Conservation (phyloP, 2,113 vertebrate species). For the Phaethon lepturus region DNA sequence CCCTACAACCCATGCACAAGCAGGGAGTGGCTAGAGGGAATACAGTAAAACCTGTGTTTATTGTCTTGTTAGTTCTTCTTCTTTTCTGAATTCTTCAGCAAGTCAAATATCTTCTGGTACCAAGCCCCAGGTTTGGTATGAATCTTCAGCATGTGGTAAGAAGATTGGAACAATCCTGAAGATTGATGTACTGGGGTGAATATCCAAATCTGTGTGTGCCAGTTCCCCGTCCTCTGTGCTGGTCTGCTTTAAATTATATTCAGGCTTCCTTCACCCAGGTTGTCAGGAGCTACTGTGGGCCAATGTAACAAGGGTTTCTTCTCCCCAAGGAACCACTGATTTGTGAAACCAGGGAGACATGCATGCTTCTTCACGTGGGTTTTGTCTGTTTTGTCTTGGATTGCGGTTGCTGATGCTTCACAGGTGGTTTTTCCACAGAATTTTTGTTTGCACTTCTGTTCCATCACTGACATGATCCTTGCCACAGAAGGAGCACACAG, state of each 20-base stretch:
- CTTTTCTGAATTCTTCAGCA: background rate
- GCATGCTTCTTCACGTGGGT: background rate
- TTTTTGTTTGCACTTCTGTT: background rate
- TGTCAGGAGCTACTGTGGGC: background rate
- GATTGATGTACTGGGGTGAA: background rate
- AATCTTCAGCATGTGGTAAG: background rate
- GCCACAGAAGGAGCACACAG: background rate
- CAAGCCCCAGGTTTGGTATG: background rate
- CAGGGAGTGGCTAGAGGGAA: background rate
- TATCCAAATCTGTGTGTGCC: rapidly evolving
- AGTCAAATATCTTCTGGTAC: background rate
- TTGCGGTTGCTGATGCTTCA: background rate
- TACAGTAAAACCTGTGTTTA: background rate
- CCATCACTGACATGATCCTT: background rate
- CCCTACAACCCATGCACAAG: background rate
- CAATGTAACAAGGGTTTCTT: background rate
- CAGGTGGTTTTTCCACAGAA: background rate
- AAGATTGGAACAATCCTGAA: background rate
- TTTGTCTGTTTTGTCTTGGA: background rate
- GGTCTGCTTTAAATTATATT: background rate
- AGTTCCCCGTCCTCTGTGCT: background rate
- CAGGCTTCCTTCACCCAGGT: background rate
- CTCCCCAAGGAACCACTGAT: background rate
- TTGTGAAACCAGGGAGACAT: background rate
- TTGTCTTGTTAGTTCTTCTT: background rate